Percentiles rank a stretch among this genome's conserved stretches.
phyloP scores from a whole-genome alignment of 2,888 invertebrate species.

The Ennomos erosarius region DNA sequence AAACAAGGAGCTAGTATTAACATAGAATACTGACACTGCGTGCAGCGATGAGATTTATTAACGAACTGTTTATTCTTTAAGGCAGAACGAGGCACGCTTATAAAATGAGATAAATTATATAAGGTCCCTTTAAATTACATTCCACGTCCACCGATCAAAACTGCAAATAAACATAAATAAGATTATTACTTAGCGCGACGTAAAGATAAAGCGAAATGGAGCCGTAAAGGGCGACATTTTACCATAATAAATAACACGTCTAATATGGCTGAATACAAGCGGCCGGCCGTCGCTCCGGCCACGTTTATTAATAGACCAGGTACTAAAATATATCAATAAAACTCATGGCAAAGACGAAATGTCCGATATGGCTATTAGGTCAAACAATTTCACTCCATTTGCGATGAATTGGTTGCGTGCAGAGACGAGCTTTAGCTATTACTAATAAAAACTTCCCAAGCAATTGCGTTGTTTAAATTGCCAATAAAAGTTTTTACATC shows the following conservation, averaged over 20 bases:
- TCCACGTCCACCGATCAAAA: slow-evolving; percentile 16
- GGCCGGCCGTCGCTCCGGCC: slow-evolving; percentile 43
- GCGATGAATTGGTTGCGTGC: slow-evolving; percentile 56
- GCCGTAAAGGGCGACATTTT: slow-evolving; percentile 37
- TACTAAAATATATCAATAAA: slow-evolving; percentile 13
- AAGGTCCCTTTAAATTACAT: slow-evolving; percentile 19
- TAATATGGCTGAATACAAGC: slow-evolving; percentile 44
- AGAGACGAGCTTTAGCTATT: slow-evolving; percentile 54
- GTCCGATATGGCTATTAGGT: slow-evolving; percentile 51
- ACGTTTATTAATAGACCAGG: slow-evolving; percentile 34
- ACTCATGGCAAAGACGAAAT: slow-evolving; percentile 41
- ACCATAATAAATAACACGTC: slow-evolving; percentile 31
- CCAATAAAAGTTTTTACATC: slow-evolving; percentile 61
- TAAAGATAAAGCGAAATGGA: slow-evolving; percentile 41
- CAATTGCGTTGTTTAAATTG: slow-evolving; percentile 60
- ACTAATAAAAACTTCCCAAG: slow-evolving; percentile 61
- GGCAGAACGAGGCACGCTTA: slow-evolving; percentile 16
- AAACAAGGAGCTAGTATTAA: slow-evolving; percentile 30
- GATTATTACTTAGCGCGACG: slow-evolving; percentile 34
- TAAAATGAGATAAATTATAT: slow-evolving; percentile 24
- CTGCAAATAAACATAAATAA: slow-evolving; percentile 33
- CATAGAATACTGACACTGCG: slow-evolving; percentile 27
- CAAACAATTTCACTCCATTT: slow-evolving; percentile 51
- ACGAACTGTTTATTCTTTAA: slow-evolving; percentile 21
- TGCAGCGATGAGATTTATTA: slow-evolving; percentile 28